Base-by-base conservation (phyloP, 2,888 invertebrate species). In the Cheilosia grossa region DNA sequence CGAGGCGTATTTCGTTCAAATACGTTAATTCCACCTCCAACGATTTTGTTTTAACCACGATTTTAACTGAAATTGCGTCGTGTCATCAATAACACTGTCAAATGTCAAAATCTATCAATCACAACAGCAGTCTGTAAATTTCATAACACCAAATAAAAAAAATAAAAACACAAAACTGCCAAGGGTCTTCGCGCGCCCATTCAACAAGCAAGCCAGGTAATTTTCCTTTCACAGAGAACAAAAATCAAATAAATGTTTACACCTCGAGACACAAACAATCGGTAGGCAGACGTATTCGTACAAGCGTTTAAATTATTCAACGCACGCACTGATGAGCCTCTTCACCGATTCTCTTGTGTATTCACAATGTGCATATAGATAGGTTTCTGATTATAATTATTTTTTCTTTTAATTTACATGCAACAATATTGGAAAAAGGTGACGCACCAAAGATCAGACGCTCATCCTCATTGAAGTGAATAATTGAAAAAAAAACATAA, bases 31-130 rank as follows among this genome's bases (percentile, higher is more conserved):
- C 19, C 15, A 42, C 13, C 19, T 4, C 2, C 10, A 37, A 42
- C 13, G 66, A 58, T 21, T 44, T 56, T 58, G 27, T 19, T 53
- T n/a, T 44, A 40, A 61, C 40, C 13, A 21, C 49, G 33, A 47
- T 63, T 63, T 53, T 44, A 66, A 54, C 47, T 27, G n/a, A 67
- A 56, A 30, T 42, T 67, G 24, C 64, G 51, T 49, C 53, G 63
- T 61, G 63, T 51, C 82, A 83, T 83, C 67, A 67, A 83, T 69
- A 74, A 78, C 27, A 53, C 15, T 47, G 42, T 59, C 58, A 49
- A 44, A 54, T 64, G 82, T 74, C 82, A 73, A 73, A 83, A 73
- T 78, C 75, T 74, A 83, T 83, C 82, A 83, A 79, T 79, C 82
- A 74, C 44, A 66, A 24, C 51, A 44, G n/a, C 27, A 53, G 56